Conservation (phyloP, 2,797 vertebrate genomes). For the Eulemur mongoz region DNA sequence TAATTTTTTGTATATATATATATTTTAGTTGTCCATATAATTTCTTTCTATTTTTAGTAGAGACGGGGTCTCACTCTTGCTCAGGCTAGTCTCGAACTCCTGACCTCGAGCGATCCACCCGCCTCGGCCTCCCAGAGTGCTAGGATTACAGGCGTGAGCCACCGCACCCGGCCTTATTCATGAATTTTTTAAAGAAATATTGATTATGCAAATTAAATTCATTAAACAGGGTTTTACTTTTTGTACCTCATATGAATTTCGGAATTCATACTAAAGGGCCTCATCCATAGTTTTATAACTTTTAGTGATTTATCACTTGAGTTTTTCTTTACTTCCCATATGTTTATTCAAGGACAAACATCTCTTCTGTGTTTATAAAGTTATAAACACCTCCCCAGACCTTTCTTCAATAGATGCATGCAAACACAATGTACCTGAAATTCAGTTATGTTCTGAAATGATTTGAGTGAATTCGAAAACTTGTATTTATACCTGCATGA, state of each 20-base stretch:
- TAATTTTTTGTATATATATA: too few species aligned
- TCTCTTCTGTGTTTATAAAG: background rate
- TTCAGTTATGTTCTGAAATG: slow-evolving; percentile 59
- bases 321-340: background rate
- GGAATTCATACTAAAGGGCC: slow-evolving; percentile 38
- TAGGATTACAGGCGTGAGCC: too few species aligned
- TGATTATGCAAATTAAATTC: slow-evolving; percentile 74
- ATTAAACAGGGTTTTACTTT: slow-evolving; percentile 71
- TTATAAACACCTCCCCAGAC: slow-evolving; percentile 32
- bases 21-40: too few species aligned
- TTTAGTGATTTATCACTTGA: background rate
- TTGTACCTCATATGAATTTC: slow-evolving; percentile 65
- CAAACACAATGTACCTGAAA: slow-evolving; percentile 12
- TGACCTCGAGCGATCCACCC: too few species aligned
- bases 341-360: slow-evolving; percentile 67
- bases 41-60: too few species aligned
- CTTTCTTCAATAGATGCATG: background rate
- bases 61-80: too few species aligned
- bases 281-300: slow-evolving; percentile 49
- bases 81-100: too few species aligned
- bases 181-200: slow-evolving; percentile 58
- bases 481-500: background rate
- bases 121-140: too few species aligned
- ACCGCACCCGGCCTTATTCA: too few species aligned
- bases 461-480: background rate